Base-by-base conservation (phyloP, 2,113 vertebrate genomes). In the Catharus minimus region DNA sequence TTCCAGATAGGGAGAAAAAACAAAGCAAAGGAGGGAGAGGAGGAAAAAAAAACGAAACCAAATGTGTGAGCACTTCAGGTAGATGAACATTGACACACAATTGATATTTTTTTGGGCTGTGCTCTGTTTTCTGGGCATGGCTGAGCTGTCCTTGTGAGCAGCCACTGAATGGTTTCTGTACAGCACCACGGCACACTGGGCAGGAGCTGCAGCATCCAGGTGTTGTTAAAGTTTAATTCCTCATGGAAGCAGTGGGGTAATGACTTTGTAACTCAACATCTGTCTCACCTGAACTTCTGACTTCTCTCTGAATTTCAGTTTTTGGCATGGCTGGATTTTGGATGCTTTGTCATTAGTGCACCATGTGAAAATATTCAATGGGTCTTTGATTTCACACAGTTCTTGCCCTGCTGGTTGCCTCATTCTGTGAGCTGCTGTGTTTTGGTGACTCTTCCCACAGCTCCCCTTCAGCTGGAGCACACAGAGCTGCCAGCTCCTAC, bases 291-390 rank as follows among this genome's bases (percentile, higher is more conserved):
- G 33, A 77, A 11, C 53, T 80, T 38, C 43, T 78, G 56, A 36
- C 21, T 43, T 60, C 43, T 24, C 38, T 36, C 38, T 46, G 23
- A 53, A 38, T 32, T 62, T 26, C 7, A 19, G 39, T 4, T 26
- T 58, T 41, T 78, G 27, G 7, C 0, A 1, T 43, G 77, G 39
- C 5, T n/a, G 16, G 44, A 20, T 46, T 46, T 20, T 46, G 17
- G 43, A 39, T 2, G 21, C 13, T 57, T 39, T 14, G 28, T 4
- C 8, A 0, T 15, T 28, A n/a, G 82, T 11, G 26, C 20, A 20
- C 5, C 13, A 0, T 4, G 53, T 68, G 58, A 22, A 76, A 86
- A 41, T 4, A 5, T 1, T 7, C 13, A 17, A 2, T 0, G 1
- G 4, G 7, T 72, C 41, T 33, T 24, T 39, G 15, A 65, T 73